A percentile compares a stretch with the other conserved stretches of the same genome.
phyloP scores from a whole-genome alignment of 2,888 invertebrate genomes.

The Lamproptera curius region DNA sequence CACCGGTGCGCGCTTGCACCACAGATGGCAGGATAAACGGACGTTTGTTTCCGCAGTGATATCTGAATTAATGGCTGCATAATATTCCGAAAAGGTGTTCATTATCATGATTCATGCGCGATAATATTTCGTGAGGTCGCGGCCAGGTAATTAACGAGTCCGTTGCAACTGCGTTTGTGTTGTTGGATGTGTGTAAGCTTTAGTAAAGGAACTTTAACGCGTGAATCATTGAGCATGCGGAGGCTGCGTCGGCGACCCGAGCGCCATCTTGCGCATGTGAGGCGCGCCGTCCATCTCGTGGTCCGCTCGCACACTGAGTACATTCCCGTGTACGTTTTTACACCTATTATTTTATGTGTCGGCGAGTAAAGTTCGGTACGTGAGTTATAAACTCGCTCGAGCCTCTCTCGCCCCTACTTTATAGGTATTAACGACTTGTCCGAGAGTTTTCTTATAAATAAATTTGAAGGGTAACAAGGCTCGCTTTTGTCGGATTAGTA shows the following conservation, averaged over 20 bases:
- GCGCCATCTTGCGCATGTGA: conserved; percentile 4
- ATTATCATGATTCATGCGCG: conserved; percentile 77
- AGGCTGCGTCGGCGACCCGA: conserved; percentile 28
- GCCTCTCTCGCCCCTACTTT: conserved; percentile 78
- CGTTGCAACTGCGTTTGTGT: background rate
- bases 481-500: conserved; percentile 78
- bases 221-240: conserved; percentile 27
- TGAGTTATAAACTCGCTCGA: conserved; percentile 78
- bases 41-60: conserved; percentile 79
- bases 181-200: conserved; percentile 1
- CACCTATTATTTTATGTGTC: conserved; percentile 79
- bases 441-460: conserved; percentile 79
- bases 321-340: conserved; percentile 79
- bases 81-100: conserved; percentile 75
- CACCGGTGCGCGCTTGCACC: conserved; percentile 74
- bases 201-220: too few species aligned
- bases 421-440: conserved; percentile 79
- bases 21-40: conserved; percentile 76
- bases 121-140: conserved; percentile 54
- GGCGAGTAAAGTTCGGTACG: conserved; percentile 79
- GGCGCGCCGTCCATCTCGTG: conserved; percentile 64
- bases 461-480: conserved; percentile 79
- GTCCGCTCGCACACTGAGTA: conserved; percentile 73
- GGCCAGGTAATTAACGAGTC: conserved; percentile 15
- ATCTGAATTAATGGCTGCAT: conserved; percentile 77